Evolutionary conservation across 30 jellyfish, hydroid and myxozoan species (phyloP).

Genomic region (Hydractinia echinata): DNA sequence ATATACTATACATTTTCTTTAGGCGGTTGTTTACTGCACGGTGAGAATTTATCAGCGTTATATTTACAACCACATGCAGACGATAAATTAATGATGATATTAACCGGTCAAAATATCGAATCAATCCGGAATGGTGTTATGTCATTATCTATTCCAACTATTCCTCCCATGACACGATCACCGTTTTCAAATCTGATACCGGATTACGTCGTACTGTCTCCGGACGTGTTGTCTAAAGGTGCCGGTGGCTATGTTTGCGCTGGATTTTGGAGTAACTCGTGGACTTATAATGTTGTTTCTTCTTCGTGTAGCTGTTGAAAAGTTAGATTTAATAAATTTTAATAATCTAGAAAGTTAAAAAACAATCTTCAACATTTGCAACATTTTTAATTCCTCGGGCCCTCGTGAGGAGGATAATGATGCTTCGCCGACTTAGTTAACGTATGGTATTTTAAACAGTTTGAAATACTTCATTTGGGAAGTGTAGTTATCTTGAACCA

Average conservation of each 20-base stretch:
- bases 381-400: too few species aligned
- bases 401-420: too few species aligned
- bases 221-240: slow-evolving; percentile 2
- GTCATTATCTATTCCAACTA: slow-evolving; percentile 18
- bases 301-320: not conserved
- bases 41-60: slow-evolving; percentile 8
- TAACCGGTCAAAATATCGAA: slow-evolving; percentile 7
- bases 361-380: too few species aligned
- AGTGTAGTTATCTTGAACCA: too few species aligned
- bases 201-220: slow-evolving; percentile 6
- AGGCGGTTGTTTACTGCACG: not conserved
- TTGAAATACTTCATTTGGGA: too few species aligned
- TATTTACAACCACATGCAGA: not conserved
- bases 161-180: slow-evolving; percentile 40
- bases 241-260: slow-evolving; percentile 1
- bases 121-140: not conserved
- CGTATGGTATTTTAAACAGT: too few species aligned
- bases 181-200: slow-evolving; percentile 28
- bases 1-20: not conserved
- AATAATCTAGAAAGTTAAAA: too few species aligned
- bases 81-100: not conserved
- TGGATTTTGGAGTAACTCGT: slow-evolving; percentile 5
- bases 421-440: too few species aligned
- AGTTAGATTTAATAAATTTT: too few species aligned
- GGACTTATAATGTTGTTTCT: not conserved